Base-by-base conservation (phyloP, 2,888 invertebrate genomes). In the Bimastos eiseni region DNA sequence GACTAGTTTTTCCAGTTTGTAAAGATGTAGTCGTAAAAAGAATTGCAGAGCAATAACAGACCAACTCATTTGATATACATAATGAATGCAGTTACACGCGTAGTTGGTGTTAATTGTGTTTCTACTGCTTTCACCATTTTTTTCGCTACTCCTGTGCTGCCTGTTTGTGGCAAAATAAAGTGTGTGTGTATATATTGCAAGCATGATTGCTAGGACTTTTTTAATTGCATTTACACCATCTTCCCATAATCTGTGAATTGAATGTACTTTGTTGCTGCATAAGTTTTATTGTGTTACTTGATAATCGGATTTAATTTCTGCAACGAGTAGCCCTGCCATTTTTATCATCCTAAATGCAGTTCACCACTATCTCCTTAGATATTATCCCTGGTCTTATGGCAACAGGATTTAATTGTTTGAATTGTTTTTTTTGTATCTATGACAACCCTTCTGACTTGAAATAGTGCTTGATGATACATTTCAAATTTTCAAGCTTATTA, bases 111-210 rank as follows among this genome's bases (percentile, higher is more conserved):
- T n/a, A 17, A 8, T 70, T 13, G n/a, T 70, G 70, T 70, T 70
- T 70, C n/a, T 70, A n/a, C 70, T 70, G n/a, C 70, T 70, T n/a
- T 70, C n/a, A 70, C 70, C 70, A 70, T 70, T n/a, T 70, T 41
- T 41, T 49, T 49, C 49, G 6, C 24, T 49, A 13, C 21, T 49
- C 1, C 15, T 49, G 24, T 49, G 41, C 49, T 49, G 41, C 41
- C 41, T 13, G 21, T 13, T 21, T 49, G 21, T 17, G 49, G 49
- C 6, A 24, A 49, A 49, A 49, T 49, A 24, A 49, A 49, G 49
- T 49, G 15, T 21, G 15, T 49, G 15, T 44, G 17, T 44, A 44
- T 49, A 49, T 49, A 49, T 49, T 41, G 17, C 21, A 1, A 49
- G 49, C 24, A 49, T 24, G 70, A 70, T n/a, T 70, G 70, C 70